phyloP scores from a whole-genome alignment of 2,113 vertebrate species.

The Elaphurus davidianus region DNA sequence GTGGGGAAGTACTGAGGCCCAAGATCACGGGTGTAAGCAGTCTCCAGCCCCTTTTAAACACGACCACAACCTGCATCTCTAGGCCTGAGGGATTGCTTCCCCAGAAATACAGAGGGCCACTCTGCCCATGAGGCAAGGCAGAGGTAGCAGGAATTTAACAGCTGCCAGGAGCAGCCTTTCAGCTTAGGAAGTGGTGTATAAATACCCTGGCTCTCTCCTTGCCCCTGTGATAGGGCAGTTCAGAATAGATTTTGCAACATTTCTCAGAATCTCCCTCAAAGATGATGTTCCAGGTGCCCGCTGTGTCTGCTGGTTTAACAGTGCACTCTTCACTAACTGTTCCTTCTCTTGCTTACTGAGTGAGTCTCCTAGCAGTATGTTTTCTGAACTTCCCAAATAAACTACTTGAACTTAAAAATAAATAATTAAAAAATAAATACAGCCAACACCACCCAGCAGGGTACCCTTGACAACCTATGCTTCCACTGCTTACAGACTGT shows the following conservation, averaged over 20 bases:
- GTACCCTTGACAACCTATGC: background rate
- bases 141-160: background rate
- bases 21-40: fast-evolving
- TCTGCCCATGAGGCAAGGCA: background rate
- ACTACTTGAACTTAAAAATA: background rate
- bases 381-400: background rate
- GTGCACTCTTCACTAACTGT: background rate
- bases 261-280: background rate
- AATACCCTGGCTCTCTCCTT: background rate
- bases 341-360: background rate
- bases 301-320: background rate
- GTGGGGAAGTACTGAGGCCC: no score
- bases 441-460: background rate
- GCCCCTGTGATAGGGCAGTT: background rate
- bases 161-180: background rate
- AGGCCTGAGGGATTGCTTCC: background rate
- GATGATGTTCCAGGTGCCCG: background rate
- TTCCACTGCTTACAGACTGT: background rate
- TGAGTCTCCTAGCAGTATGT: background rate
- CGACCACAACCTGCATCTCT: background rate
- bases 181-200: background rate
- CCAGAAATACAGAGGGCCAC: background rate
- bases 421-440: background rate
- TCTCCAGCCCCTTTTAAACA: background rate
- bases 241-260: background rate